Base-by-base conservation (phyloP, 2,888 invertebrate species). In the Ptychoptera albimana region DNA sequence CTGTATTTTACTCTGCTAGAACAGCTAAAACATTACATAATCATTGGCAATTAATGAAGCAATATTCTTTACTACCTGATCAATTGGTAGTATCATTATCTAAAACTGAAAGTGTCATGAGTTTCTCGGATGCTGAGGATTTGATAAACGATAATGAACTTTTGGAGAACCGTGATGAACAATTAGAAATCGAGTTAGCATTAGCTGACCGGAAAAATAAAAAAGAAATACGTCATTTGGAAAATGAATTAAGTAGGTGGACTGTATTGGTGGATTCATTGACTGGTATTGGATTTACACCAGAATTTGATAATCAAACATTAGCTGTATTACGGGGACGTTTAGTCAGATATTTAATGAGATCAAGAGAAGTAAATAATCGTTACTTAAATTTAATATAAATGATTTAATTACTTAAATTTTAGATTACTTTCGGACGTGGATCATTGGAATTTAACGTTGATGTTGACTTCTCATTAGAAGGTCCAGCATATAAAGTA, bases 401-500 rank as follows among this genome's bases (percentile, higher is more conserved):
- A 35, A 37, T n/a, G 12, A n/a, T 23, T 32, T 31, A 10, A 51
- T n/a, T 11, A 32, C 9, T 2, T 32, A 8, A 3, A 7, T 32
- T 39, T 14, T 47, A 84, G 81, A 93, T 96, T 42, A 91, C 91
- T 1, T 79, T 97, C 37, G 96, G 96, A 1, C 74, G 96, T 47
- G 80, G 82, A 50, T 86, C 92, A 1, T 82, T 85, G 54, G 91
- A 91, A 57, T 81, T 84, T 55, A 73, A 73, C 41, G 91, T 97
- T 34, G 96, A 97, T 66, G 91, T 96, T 23, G 93, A 97, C 67
- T 68, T 97, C 40, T 79, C 83, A 1, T 68, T 94, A 37, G 96
- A 97, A 67, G 96, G 96, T 0, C 93, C 94, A 0, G 85, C 94
- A 0, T 84, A 85, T 62, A 96, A 94, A 67, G 81, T 92, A 36